Evolutionary conservation across 1,140 invertebrate genomes (phyloP).

Genomic region (Nasonia vitripennis): DNA sequence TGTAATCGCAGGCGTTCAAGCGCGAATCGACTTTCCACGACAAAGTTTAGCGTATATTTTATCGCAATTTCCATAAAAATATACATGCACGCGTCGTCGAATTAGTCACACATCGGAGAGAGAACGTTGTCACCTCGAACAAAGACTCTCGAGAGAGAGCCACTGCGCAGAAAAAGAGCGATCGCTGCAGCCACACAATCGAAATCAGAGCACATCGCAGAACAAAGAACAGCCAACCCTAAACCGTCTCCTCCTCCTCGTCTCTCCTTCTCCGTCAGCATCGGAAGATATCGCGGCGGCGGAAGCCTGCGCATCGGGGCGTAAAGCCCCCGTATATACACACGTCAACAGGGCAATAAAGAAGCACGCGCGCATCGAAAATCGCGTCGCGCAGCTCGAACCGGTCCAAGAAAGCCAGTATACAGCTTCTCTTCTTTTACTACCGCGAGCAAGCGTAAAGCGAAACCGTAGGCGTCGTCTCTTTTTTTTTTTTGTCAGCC

Average conservation of each 20-base stretch:
- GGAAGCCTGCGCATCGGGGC: constrained; percentile 11
- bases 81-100: neutral
- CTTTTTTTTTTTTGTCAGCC: neutral
- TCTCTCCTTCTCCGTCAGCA: neutral
- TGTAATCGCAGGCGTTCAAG: neutral
- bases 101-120: neutral
- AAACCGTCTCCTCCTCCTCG: neutral
- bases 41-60: neutral
- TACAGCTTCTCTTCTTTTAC: neutral
- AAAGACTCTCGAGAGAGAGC: no score
- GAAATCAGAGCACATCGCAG: neutral
- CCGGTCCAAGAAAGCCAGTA: neutral
- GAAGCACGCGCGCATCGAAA: neutral
- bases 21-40: neutral
- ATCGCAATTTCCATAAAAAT: neutral
- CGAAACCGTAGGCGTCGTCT: neutral
- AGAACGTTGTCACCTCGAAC: neutral
- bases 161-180: neutral
- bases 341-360: constrained; percentile 13
- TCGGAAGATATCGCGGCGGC: neutral
- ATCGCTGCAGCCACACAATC: no score
- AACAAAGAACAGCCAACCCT: neutral
- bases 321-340: neutral
- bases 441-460: neutral
- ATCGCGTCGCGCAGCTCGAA: neutral